A percentile compares a stretch with the other conserved stretches of the same genome.
Evolutionary conservation across 1,140 invertebrate genomes (phyloP).

Genomic region (Heliconius congener): DNA sequence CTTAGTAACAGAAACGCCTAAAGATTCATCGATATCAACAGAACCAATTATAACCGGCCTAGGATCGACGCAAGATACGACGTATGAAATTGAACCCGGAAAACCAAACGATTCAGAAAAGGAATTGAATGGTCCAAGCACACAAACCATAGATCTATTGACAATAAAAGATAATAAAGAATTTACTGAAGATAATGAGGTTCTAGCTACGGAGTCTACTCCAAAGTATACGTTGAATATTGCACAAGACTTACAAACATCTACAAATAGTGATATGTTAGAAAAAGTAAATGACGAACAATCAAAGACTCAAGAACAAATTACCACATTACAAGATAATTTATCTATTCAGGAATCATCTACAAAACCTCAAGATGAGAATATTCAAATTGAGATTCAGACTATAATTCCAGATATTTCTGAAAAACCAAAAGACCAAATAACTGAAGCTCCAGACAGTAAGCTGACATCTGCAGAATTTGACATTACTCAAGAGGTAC

Average conservation of each 20-base stretch:
- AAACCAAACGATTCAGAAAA: slow-evolving; percentile 21
- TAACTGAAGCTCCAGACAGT: slow-evolving; percentile 4
- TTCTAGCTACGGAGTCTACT: background rate
- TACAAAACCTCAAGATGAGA: slow-evolving; percentile 3
- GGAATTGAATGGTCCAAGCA: slow-evolving; percentile 5
- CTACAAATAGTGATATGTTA: slow-evolving; percentile 9
- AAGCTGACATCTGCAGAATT: background rate
- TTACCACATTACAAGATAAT: slow-evolving; percentile 8
- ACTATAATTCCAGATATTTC: background rate
- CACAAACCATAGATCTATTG: background rate
- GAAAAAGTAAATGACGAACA: slow-evolving; percentile 5
- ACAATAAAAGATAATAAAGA: background rate
- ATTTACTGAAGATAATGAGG: background rate
- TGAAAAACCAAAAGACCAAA: slow-evolving; percentile 10
- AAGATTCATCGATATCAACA: slow-evolving; percentile 14
- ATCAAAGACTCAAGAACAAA: background rate
- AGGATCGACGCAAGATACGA: slow-evolving; percentile 2
- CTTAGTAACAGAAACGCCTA: slow-evolving; percentile 11
- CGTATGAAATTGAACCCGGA: slow-evolving; percentile 7
- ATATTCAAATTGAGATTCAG: slow-evolving; percentile 11
- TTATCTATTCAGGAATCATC: slow-evolving; percentile 3
- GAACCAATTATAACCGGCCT: slow-evolving; percentile 15
- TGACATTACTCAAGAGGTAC: background rate
- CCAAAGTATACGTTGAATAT: background rate
- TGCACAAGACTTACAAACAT: background rate